Base-by-base conservation (phyloP, 2,113 vertebrate genomes). In the Peromyscus polionotus region DNA sequence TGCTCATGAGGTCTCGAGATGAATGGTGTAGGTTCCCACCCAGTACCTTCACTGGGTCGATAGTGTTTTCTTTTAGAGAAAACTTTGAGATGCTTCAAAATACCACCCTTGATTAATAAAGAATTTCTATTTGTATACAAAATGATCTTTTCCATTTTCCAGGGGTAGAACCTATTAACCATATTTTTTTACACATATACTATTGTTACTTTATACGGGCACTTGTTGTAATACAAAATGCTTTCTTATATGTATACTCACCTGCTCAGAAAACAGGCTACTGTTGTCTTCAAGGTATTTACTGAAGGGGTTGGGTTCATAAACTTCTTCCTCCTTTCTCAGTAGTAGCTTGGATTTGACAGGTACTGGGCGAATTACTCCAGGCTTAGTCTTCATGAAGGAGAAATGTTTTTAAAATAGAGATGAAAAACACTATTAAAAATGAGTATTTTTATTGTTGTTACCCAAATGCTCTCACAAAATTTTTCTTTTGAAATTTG, bases 331-430 rank as follows among this genome's bases (percentile, higher is more conserved):
- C n/a, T 99, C 98, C 61, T 97, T 98, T 93, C 98, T 98, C 92
- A 98, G 97, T 26, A 98, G 93, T 88, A 98, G 97, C 98, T 98
- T 99, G 80, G 98, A 98, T 98, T 99, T 99, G 81, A 99, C 97
- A 26, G 98, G 97, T 91, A 98, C 98, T 0, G 99, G 99, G 39
- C 99, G 99, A 98, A 99, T 99, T 45, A 99, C 98, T 96, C 99
- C 99, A 59, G 99, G 99, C 97, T 99, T 99, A 31, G 99, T 99
- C 99, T 99, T 98, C 80, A 98, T 75, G 54, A 92, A 63, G 22
- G 54, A 86, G 17, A 96, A n/a, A 88, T 68, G 31, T 86, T 80
- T 5, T 28, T 75, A 65, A 93, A 98, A 96, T 42, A 96, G 26
- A 84, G 83, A 96, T 19, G 94, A 73, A 95, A 51, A 81, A 96